These are phyloP conservation scores for Drosophila cracens DNA, from an alignment of 2,888 invertebrate genomes.

Conservation along the genomic window DNA sequence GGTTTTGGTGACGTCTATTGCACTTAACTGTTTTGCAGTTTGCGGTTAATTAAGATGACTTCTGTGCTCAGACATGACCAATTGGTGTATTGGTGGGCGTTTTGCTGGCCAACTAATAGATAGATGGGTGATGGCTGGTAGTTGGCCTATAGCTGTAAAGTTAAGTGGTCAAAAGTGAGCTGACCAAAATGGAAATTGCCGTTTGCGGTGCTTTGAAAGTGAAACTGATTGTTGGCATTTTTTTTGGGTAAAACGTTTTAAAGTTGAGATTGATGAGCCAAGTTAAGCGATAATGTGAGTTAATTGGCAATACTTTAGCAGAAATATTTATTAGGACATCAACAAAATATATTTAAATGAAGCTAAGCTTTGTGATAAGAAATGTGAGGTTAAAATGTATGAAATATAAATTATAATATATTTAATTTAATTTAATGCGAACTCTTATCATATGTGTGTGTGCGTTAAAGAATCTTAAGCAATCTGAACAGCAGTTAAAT, in stretches of 20 bases:
- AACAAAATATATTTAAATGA: not conserved
- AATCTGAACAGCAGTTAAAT: not conserved
- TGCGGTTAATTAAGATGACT: conserved; percentile 75
- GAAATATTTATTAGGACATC: not conserved
- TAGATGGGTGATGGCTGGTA: conserved; percentile 17
- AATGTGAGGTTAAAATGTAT: not conserved
- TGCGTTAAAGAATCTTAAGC: not conserved
- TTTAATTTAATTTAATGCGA: not conserved
- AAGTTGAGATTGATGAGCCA: conserved; percentile 8
- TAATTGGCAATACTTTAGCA: not conserved
- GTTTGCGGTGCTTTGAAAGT: conserved; percentile 58
- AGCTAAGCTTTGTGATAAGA: not conserved
- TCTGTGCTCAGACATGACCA: conserved; percentile 60
- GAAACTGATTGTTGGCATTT: conserved; percentile 41
- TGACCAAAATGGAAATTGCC: conserved; percentile 36
- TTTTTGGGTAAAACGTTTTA: not conserved
- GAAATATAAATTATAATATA: not conserved
- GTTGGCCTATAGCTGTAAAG: conserved; percentile 16
- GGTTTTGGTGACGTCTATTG: conserved; percentile 60
- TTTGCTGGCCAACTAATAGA: conserved; percentile 3
- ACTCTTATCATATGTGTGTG: not conserved
- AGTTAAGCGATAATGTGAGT: conserved; percentile 11
- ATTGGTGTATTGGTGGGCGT: conserved; percentile 48
- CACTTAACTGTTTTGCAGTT: conserved; percentile 65
- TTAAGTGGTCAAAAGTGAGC: conserved; percentile 46